phyloP scores from a whole-genome alignment of 2,888 invertebrate species.

The Tenthredo livida region DNA sequence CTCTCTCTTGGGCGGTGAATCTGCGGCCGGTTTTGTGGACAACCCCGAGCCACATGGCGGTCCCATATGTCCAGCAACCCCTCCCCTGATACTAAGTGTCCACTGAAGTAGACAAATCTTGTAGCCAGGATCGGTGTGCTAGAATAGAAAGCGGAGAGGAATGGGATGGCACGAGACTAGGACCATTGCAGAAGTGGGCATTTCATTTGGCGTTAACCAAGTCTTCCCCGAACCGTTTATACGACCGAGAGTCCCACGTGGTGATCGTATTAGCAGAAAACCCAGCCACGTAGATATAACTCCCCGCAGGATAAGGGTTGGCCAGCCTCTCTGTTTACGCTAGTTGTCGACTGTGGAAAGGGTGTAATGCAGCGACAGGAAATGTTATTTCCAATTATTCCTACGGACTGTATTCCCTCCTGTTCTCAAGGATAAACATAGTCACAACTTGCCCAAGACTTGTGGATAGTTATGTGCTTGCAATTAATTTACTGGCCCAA shows the following conservation, averaged over 20 bases:
- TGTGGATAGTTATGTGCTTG: background rate
- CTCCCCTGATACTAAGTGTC: constrained; percentile 64
- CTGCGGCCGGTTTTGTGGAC: constrained; percentile 61
- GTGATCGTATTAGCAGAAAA: constrained; percentile 50
- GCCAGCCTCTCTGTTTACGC: constrained; percentile 38
- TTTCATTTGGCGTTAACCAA: constrained; percentile 55
- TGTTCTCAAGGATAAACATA: background rate
- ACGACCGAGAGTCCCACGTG: constrained; percentile 30
- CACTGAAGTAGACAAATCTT: constrained; percentile 67
- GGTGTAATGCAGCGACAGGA: constrained; percentile 19
- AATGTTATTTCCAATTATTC: constrained; percentile 44
- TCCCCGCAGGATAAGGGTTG: constrained; percentile 37
- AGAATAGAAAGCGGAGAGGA: constrained; percentile 33
- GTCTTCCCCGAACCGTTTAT: constrained; percentile 51
- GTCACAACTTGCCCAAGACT: background rate
- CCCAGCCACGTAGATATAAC: constrained; percentile 48
- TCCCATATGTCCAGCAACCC: constrained; percentile 75
- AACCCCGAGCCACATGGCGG: constrained; percentile 74
- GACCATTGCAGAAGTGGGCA: constrained; percentile 27
- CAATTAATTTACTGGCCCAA: background rate
- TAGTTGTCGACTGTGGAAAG: constrained; percentile 29
- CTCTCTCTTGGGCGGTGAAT: constrained; percentile 63
- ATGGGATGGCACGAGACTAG: constrained; percentile 11
- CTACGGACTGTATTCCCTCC: background rate
- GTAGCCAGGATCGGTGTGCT: constrained; percentile 52